These are phyloP conservation scores for Branchellion lobata DNA, from an alignment of 2,888 invertebrate species.

Conservation along the genomic window DNA sequence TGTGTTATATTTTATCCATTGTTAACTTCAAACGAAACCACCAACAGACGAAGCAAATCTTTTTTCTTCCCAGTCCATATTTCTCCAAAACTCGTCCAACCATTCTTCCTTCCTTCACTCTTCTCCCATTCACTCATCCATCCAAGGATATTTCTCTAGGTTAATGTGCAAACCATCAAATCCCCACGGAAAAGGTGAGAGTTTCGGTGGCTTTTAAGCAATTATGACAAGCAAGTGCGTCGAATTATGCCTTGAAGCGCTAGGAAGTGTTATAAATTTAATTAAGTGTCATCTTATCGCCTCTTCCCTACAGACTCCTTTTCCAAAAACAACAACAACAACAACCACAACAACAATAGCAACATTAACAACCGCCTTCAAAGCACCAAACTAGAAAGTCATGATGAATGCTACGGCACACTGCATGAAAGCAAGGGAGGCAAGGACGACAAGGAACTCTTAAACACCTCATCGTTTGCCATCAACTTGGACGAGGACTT, in stretches of 20 bases:
- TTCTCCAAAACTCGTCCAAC: not conserved
- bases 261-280: not conserved
- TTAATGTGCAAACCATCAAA: not conserved
- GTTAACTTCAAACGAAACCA: no score
- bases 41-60: no score
- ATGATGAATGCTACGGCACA: not conserved
- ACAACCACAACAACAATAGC: no score
- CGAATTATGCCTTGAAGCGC: not conserved
- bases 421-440: not conserved
- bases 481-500: not conserved
- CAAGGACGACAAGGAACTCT: not conserved
- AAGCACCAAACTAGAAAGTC: not conserved
- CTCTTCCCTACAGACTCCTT: not conserved
- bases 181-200: slow-evolving; percentile 6
- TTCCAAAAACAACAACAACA: not conserved
- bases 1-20: no score
- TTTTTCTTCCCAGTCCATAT: no score
- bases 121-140: not conserved
- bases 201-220: slow-evolving; percentile 8
- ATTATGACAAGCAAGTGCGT: not conserved
- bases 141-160: not conserved
- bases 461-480: not conserved
- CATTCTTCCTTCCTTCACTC: not conserved
- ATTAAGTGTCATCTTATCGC: not conserved
- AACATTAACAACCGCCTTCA: not conserved